Base-by-base conservation (phyloP, 2,888 invertebrate species). In the Andrena bucephala region DNA sequence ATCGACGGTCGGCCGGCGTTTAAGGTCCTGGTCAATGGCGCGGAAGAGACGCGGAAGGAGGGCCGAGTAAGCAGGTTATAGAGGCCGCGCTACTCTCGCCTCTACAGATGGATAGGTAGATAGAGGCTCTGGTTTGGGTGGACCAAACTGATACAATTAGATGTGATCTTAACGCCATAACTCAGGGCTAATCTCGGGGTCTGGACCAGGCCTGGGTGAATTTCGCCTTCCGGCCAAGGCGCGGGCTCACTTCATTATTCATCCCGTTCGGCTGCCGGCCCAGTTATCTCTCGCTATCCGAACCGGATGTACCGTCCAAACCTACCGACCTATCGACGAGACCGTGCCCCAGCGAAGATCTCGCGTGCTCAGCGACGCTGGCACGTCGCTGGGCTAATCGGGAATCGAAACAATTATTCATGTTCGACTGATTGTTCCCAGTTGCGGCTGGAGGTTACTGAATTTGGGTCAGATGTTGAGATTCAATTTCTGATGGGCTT, bases 231-330 rank as follows among this genome's bases (percentile, higher is more conserved):
- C 93, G 92, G 92, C 87, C 89, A 92, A 92, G 90, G 91, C 91
- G 92, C 92, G 92, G 57, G 92, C 89, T 94, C 92, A 91, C 92
- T 94, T 93, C 93, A 94, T 94, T 94, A 94, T 94, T 94, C 94
- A 94, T 94, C 92, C 93, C 91, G 89, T 91, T 93, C 90, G 85
- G 89, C 84, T 87, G 80, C 89, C 88, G 80, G 82, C 78, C 77
- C 83, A 90, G 91, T 93, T 93, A 93, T 94, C 92, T 92, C 88
- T 77, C 80, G 83, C 83, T 82, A 88, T 84, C 85, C 87, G 77
- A 74, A 79, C 87, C 89, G 89, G 89, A 89, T 87, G 87, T 85
- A 81, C 87, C 81, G 84, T 81, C 71, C 79, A 71, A 42, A 85
- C 87, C 87, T 84, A 80, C 87, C 90, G 89, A 90, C 90, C 91